Percentiles rank a stretch among this genome's conserved stretches.
Evolutionary conservation across 2,113 vertebrate genomes (phyloP).

Genomic region (Alectura lathami): DNA sequence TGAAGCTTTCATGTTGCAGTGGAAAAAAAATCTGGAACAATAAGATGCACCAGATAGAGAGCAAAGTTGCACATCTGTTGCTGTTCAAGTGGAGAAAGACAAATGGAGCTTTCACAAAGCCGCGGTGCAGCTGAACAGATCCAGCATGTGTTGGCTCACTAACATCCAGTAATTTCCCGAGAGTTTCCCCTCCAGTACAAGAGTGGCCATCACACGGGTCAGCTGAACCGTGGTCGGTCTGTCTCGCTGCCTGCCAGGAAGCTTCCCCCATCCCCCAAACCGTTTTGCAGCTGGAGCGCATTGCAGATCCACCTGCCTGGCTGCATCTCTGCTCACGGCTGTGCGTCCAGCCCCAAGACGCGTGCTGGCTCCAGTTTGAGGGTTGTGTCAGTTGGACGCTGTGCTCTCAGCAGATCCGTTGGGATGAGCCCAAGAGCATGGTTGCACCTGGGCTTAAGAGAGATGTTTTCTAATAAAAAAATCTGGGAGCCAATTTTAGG

Average conservation of each 20-base stretch:
- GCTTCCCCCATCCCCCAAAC: background rate
- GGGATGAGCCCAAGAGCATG: fast-evolving
- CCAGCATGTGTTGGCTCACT: fast-evolving
- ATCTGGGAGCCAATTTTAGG: background rate
- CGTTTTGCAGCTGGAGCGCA: background rate
- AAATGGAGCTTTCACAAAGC: background rate
- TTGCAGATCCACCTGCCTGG: fast-evolving
- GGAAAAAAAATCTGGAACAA: background rate
- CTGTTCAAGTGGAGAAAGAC: background rate
- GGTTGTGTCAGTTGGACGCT: fast-evolving
- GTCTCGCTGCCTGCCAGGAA: background rate
- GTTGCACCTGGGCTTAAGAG: background rate
- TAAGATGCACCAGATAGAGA: background rate
- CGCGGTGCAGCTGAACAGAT: background rate
- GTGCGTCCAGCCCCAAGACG: fast-evolving
- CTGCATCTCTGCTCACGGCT: background rate
- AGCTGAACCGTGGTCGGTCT: fast-evolving
- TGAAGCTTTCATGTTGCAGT: background rate
- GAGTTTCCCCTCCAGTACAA: background rate
- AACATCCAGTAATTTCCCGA: background rate
- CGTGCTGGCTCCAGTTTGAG: background rate
- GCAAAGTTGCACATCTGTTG: background rate
- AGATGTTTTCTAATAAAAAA: background rate
- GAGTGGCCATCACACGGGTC: fast-evolving
- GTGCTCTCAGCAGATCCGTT: fast-evolving